Percentiles rank a stretch among this genome's conserved stretches.
Evolutionary conservation across 1,140 invertebrate species (phyloP).

Genomic region (Agrilus planipennis): DNA sequence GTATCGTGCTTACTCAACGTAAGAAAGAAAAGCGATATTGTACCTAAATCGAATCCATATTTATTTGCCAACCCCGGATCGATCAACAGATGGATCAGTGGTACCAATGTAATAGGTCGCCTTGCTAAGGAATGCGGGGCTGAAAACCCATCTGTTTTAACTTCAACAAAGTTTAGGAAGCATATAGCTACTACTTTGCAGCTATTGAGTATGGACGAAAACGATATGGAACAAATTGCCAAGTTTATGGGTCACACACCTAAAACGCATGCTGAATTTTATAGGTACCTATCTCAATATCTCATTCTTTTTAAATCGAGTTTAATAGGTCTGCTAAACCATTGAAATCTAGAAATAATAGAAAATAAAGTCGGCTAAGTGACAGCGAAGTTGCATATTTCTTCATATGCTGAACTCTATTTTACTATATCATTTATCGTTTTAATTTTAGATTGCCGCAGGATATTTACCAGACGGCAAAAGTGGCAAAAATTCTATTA

Average conservation of each 20-base stretch:
- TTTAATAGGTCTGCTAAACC: too few relatives aligned
- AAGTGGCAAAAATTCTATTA: constrained; percentile 12
- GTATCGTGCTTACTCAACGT: not conserved
- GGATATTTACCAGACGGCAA: too few relatives aligned
- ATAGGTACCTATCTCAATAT: constrained; percentile 7
- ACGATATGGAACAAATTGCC: constrained; percentile 16
- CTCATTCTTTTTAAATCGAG: too few relatives aligned
- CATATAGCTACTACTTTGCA: constrained; percentile 18
- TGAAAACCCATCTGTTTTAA: constrained; percentile 4
- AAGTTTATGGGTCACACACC: constrained; percentile 11
- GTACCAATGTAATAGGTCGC: constrained; percentile 9
- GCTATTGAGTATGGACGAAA: constrained; percentile 12
- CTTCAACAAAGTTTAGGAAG: constrained; percentile 11
- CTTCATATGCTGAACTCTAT: too few relatives aligned
- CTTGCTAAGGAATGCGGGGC: constrained; percentile 11
- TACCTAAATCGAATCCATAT: constrained; percentile 15
- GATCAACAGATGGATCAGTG: constrained; percentile 11
- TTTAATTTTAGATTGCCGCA: too few relatives aligned
- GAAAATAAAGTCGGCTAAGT: too few relatives aligned
- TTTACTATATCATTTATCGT: too few relatives aligned
- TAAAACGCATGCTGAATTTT: constrained; percentile 7
- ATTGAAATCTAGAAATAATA: too few relatives aligned
- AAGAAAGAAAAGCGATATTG: constrained; percentile 2
- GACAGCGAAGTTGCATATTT: too few relatives aligned
- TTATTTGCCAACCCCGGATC: constrained; percentile 16